Evolutionary conservation across 1,140 invertebrate species (phyloP).

Genomic region (Ceratitis capitata): DNA sequence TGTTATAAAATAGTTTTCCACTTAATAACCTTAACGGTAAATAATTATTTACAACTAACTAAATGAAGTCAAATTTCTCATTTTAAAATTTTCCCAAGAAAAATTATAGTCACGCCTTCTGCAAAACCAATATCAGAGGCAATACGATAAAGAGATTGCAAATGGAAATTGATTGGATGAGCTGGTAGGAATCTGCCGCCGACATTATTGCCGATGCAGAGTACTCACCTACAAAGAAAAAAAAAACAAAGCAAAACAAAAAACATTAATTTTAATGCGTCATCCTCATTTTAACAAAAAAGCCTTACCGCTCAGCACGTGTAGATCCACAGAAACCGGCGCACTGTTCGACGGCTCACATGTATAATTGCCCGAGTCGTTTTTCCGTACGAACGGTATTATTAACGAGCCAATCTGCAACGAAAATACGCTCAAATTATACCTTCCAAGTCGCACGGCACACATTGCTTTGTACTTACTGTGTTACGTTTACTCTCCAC

Average conservation of each 20-base stretch:
- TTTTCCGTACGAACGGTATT: conserved; percentile 73
- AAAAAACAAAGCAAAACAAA: neutral
- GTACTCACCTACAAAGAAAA: conserved; percentile 63
- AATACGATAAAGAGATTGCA: conserved; percentile 48
- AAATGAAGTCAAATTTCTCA: neutral
- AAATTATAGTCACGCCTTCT: conserved; percentile 49
- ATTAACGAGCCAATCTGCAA: conserved; percentile 68
- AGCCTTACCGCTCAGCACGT: conserved; percentile 63
- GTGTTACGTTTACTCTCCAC: conserved; percentile 61
- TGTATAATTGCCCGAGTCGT: conserved; percentile 64
- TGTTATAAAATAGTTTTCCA: too few relatives aligned
- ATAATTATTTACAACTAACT: conserved; percentile 15
- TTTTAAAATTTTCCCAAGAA: neutral
- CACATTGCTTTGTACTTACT: conserved; percentile 46
- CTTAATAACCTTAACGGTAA: neutral
- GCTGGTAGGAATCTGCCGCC: conserved; percentile 44
- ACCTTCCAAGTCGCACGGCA: too few relatives aligned
- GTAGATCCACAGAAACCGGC: conserved; percentile 61
- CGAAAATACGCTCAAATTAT: conserved; percentile 2
- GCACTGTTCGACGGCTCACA: conserved; percentile 64
- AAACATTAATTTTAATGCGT: neutral
- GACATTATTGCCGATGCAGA: conserved; percentile 65
- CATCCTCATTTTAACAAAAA: neutral
- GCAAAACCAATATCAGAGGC: conserved; percentile 41
- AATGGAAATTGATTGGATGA: conserved; percentile 31